These are phyloP conservation scores for Iguana delicatissima DNA, from an alignment of 2,797 vertebrate species.

Conservation along the genomic window DNA sequence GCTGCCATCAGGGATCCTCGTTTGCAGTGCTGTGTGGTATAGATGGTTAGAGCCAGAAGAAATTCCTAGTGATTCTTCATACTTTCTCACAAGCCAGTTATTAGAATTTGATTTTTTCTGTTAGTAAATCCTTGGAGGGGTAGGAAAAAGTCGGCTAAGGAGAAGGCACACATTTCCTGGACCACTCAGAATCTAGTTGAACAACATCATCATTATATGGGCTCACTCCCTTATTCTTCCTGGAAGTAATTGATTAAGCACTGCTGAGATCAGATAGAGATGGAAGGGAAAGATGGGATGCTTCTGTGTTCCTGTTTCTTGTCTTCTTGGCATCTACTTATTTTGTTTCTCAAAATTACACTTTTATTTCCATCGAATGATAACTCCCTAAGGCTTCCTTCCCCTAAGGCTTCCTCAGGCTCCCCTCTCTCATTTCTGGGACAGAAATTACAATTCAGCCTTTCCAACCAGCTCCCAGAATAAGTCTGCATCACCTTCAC, in stretches of 20 bases:
- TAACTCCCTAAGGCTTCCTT: rapidly evolving
- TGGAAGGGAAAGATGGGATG: background rate
- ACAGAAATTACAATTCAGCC: background rate
- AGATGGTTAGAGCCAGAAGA: background rate
- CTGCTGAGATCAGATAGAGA: rapidly evolving
- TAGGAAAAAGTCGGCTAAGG: background rate
- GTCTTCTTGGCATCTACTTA: background rate
- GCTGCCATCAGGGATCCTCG: background rate
- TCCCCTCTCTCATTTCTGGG: background rate
- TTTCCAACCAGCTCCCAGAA: background rate
- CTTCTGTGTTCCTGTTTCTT: background rate
- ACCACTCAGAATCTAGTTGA: background rate
- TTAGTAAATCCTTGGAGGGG: background rate
- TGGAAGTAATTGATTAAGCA: background rate
- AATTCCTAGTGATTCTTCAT: background rate
- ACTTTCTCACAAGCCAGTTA: background rate
- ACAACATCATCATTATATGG: background rate
- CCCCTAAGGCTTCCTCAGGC: rapidly evolving
- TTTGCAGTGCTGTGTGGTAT: background rate
- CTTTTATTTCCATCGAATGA: background rate
- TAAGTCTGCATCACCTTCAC: background rate
- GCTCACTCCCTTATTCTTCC: background rate
- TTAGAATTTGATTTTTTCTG: background rate
- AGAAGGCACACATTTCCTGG: background rate
- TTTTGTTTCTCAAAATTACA: background rate